These are phyloP conservation scores for Agrotis exclamationis DNA, from an alignment of 2,888 invertebrate genomes.

Conservation along the genomic window DNA sequence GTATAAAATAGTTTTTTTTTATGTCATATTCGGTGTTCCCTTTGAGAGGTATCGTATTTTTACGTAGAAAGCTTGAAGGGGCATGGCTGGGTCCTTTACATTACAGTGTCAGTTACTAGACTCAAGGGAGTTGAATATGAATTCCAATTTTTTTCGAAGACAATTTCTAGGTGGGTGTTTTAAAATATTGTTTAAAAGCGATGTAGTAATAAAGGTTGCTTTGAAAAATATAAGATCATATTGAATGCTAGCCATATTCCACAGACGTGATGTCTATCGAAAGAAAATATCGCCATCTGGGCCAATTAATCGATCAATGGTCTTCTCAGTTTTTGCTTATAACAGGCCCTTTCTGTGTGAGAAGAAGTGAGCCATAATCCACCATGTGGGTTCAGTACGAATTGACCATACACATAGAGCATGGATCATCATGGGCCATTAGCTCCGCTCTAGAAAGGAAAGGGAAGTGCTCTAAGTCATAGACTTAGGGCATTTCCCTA, in stretches of 20 bases:
- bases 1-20: constrained; percentile 63
- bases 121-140: constrained; percentile 53
- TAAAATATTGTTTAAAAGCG: not conserved
- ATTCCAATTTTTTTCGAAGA: constrained; percentile 34
- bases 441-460: too few species aligned
- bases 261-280: not conserved
- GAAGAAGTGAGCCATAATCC: too few species aligned
- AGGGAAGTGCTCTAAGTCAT: too few species aligned
- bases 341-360: too few species aligned
- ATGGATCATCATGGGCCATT: too few species aligned
- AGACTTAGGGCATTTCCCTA: too few species aligned
- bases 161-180: constrained; percentile 2
- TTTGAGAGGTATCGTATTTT: constrained; percentile 69
- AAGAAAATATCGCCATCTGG: too few species aligned
- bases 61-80: constrained; percentile 53
- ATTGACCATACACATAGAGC: too few species aligned
- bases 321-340: not conserved
- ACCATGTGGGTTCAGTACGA: too few species aligned
- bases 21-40: constrained; percentile 53
- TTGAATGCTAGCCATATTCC: not conserved
- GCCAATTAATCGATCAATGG: not conserved
- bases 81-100: constrained; percentile 64
- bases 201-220: not conserved
- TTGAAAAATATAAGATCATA: not conserved
- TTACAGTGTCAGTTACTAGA: constrained; percentile 67